Evolutionary conservation across 2,797 vertebrate genomes (phyloP).

Genomic region (Buphagus erythrorhynchus): DNA sequence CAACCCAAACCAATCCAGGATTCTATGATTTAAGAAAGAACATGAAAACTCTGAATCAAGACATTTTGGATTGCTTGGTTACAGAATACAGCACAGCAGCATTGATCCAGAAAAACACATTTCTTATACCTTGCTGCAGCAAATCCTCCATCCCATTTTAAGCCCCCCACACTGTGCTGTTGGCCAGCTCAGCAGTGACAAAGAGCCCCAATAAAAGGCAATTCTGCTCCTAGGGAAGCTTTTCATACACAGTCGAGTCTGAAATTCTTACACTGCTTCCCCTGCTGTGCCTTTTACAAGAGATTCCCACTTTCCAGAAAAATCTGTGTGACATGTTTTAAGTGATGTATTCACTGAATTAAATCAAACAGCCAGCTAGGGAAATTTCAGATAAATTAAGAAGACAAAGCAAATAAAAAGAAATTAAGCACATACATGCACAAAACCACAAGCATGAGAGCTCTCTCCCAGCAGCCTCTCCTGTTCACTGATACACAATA

Average conservation of each 20-base stretch:
- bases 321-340: not conserved
- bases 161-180: not conserved
- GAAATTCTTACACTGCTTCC: not conserved
- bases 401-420: not conserved
- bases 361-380: not conserved
- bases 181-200: not conserved
- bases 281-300: not conserved
- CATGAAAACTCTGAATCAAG: not conserved
- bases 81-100: not conserved
- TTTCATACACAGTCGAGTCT: not conserved
- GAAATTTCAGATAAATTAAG: not conserved
- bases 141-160: not conserved
- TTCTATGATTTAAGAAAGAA: not conserved
- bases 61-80: not conserved
- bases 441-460: not conserved
- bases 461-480: not conserved
- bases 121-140: not conserved
- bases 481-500: not conserved
- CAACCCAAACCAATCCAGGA: not conserved
- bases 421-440: not conserved
- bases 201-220: not conserved
- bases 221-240: not conserved
- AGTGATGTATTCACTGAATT: not conserved
- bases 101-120: not conserved
- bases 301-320: not conserved